Evolutionary conservation across 2,797 vertebrate species (phyloP), one percentile per base, ranked within the genome.

Genomic region (Crax fasciolata): DNA sequence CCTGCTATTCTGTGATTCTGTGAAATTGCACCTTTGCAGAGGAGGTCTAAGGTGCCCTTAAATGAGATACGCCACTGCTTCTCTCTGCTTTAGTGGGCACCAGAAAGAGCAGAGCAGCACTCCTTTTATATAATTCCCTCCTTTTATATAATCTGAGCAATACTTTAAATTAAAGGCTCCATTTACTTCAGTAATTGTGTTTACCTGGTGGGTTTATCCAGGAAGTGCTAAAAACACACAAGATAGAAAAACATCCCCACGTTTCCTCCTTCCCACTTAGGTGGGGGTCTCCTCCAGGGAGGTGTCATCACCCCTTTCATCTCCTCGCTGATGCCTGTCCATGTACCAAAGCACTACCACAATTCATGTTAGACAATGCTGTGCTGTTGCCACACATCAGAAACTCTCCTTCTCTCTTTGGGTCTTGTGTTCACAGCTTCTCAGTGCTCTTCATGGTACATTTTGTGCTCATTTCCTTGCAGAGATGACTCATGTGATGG

Each of bases 401-500:
- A 67, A 58, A 59, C 24, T 65, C 52, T 75, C 57, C 70, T 13
- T 87, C 21, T 91, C 10, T 65, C 62, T 79, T 55, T 58, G 49
- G 21, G 57, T 77, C 38, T 59, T 80, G 49, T 58, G 30, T 76
- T 67, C 89, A 62, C n/a, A 54, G 35, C n/a, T 85, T 62, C 48
- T 77, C 44, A 20, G 35, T 21, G 24, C 25, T 24, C 27, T 85
- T 91, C 74, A 54, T 3, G 20, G 52, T 38, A 65, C 70, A 58
- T 44, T 76, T 86, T 89, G 90, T 93, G 70, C 82, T 58, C 61
- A 32, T 80, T 89, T 85, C 73, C 81, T 86, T 72, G 74, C 87
- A 49, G 52, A 77, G 57, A 73, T 95, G 94, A 97, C 81, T 96
- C 96, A 92, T 80, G 61, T 86, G 75, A 80, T 80, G 65, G 86